Evolutionary conservation across 2,888 invertebrate genomes (phyloP), one percentile per base, ranked within the genome.

Genomic region (Lottia gigantea): DNA sequence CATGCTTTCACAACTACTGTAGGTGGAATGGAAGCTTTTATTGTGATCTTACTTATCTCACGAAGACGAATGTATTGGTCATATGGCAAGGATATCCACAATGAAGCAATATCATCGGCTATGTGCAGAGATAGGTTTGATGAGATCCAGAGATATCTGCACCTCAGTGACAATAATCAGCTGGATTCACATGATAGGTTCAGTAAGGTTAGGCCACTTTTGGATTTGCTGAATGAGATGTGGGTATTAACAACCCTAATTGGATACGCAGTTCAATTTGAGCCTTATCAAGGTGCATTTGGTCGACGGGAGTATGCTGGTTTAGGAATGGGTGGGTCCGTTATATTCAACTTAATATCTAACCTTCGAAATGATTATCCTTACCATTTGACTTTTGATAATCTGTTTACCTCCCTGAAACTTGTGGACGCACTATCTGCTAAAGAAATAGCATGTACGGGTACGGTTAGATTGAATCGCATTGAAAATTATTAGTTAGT

Each of bases 201-300:
- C n/a, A 40, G 49, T 15, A 73, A 76, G 68, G 70, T 76, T 11
- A 46, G 70, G 8, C 73, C 74, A 19, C 62, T 77, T 25, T 19
- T 76, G 15, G 61, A 46, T 25, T 47, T 67, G 23, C 46, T 74
- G 46, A 72, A 76, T 47, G 68, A 78, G 66, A 67, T 76, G 55
- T 78, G 76, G 78, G 65, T 68, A n/a, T 61, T 76, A 40, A 67
- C 67, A n/a, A 71, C 73, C 15, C 63, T 71, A 14, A 46, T 67
- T 0, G 76, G 74, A 23, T 76, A 74, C 46, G 64, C 68, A n/a
- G 8, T 76, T 7, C 72, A 76, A 31, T 62, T 71, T 64, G 68
- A 71, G 23, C 72, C 72, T 4, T 70, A 76, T 55, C 70, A 73
- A 61, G 71, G 74, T 6, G 64, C 47, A 1, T 1, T 11, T 15